Evolutionary conservation across 2,797 vertebrate species (phyloP), one percentile per base, ranked within the genome.

Genomic region (Platalea minor): DNA sequence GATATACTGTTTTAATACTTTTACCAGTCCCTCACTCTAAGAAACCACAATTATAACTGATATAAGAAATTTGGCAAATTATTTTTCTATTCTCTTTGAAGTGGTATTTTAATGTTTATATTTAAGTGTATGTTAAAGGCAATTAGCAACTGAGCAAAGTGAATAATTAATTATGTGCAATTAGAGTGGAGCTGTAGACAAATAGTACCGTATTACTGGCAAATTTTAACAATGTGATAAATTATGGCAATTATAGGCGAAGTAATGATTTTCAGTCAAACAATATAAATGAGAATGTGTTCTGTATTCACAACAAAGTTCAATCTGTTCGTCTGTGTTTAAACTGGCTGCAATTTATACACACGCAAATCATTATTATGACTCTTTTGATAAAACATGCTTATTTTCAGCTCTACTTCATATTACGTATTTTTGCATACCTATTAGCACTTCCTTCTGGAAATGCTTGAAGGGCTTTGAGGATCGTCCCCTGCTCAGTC

Each of bases 171-270:
- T 97, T 97, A 97, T 45, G 63, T 89, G 89, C 93, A 97, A 97
- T 98, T 98, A 98, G 93, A 98, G 95, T 87, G 85, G 91, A 96
- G 97, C 87, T 93, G 95, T 82, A 96, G 97, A 97, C 85, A 97
- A 98, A 97, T 94, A 97, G 95, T 70, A 89, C 75, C 87, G 61
- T 76, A 96, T 97, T 97, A 97, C 82, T 78, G 94, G 96, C 93
- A 97, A 97, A 96, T 96, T 97, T 95, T 92, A 97, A 97, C 75
- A 93, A 85, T 63, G 89, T 97, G 96, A 98, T 97, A 97, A 98
- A 98, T 98, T 98, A 97, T 96, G 97, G 96, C 96, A 98, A 98
- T 98, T 98, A 97, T 88, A 98, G 60, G 80, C 96, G 96, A 97
- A 97, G 94, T 94, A 97, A 97, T 65, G 95, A 95, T 94, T 96